These are phyloP conservation scores for Steinernema khuongi DNA, from an alignment of 1,140 invertebrate species.

Conservation along the genomic window DNA sequence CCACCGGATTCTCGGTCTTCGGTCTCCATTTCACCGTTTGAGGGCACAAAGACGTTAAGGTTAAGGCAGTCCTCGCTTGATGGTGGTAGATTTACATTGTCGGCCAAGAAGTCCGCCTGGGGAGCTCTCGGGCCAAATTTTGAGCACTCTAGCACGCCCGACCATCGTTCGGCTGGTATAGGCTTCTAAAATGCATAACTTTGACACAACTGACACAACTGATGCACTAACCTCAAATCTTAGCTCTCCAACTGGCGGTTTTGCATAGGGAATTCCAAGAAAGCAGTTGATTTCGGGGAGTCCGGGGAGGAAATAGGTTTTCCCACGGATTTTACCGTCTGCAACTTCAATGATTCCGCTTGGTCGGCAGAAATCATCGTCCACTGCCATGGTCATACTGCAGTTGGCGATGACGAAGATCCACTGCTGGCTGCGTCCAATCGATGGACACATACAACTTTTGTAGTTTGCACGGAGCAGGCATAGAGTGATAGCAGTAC, in stretches of 20 bases:
- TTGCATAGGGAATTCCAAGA: constrained; percentile 21
- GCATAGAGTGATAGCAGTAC: too few relatives aligned
- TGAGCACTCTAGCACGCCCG: not conserved
- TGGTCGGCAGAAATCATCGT: too few relatives aligned
- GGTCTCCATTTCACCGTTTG: constrained; percentile 61
- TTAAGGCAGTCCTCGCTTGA: constrained; percentile 85
- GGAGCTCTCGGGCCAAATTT: constrained; percentile 3
- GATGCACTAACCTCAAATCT: constrained; percentile 1
- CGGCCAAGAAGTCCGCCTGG: not conserved
- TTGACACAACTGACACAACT: not conserved
- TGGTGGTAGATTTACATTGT: constrained; percentile 55
- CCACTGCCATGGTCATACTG: too few relatives aligned
- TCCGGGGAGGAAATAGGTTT: not conserved
- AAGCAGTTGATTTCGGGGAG: not conserved
- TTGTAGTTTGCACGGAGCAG: too few relatives aligned
- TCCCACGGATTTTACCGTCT: not conserved
- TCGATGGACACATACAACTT: too few relatives aligned
- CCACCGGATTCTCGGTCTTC: constrained; percentile 10
- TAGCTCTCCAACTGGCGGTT: not conserved
- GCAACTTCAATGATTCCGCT: not conserved
- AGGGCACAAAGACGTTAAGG: constrained; percentile 80
- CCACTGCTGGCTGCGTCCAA: too few relatives aligned
- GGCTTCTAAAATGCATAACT: not conserved
- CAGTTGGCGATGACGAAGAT: too few relatives aligned
- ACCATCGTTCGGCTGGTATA: not conserved